Evolutionary conservation across 2,113 vertebrate genomes (phyloP).

Genomic region (Corythaeola cristata): DNA sequence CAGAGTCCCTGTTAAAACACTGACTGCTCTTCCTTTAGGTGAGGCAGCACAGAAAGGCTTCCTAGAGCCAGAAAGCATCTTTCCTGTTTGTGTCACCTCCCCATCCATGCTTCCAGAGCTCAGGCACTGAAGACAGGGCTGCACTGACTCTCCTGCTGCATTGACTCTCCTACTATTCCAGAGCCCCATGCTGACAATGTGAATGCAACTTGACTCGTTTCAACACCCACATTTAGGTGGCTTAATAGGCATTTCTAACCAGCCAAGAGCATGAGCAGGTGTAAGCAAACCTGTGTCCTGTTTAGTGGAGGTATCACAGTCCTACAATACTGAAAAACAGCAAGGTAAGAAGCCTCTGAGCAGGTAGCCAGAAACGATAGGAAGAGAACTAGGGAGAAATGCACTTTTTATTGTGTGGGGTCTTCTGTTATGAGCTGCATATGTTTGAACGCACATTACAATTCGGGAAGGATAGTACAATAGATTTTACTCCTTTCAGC

Average conservation of each 20-base stretch:
- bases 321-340: not conserved
- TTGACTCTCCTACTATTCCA: not conserved
- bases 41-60: not conserved
- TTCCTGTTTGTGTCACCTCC: not conserved
- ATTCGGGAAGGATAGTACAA: not conserved
- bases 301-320: not conserved
- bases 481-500: not conserved
- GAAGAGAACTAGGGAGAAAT: not conserved
- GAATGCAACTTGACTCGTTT: not conserved
- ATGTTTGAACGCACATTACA: not conserved
- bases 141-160: not conserved
- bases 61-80: fast-evolving
- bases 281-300: not conserved
- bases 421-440: not conserved
- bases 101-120: not conserved
- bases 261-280: not conserved
- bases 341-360: not conserved
- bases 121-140: not conserved
- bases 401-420: not conserved
- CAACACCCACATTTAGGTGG: fast-evolving
- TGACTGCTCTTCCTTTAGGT: not conserved
- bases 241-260: not conserved
- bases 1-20: fast-evolving
- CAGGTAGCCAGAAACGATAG: not conserved
- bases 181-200: not conserved